These are phyloP conservation scores for Bradypodion pumilum DNA, from an alignment of 2,797 vertebrate species.

Conservation along the genomic window DNA sequence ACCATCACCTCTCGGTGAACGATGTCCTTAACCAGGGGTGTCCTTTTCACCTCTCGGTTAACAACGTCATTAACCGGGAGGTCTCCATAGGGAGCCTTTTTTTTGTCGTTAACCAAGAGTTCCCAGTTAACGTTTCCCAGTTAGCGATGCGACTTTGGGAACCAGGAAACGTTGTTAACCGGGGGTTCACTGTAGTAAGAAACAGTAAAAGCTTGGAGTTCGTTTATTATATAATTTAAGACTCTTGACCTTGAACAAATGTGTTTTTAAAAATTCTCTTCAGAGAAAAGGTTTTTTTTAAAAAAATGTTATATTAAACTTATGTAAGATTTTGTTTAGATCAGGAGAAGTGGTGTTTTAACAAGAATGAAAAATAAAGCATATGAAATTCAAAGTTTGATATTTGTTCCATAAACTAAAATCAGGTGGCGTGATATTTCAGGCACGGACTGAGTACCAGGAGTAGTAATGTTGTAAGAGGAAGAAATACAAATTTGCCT, in stretches of 20 bases:
- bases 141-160: too few relatives aligned
- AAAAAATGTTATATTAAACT: neutral
- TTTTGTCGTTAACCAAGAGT: too few relatives aligned
- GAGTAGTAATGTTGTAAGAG: neutral
- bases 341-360: neutral
- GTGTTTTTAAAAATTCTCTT: neutral
- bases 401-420: neutral
- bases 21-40: too few relatives aligned
- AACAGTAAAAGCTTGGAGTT: neutral
- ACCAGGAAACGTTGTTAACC: too few relatives aligned
- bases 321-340: neutral
- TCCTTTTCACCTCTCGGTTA: too few relatives aligned
- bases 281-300: constrained; percentile 7
- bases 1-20: too few relatives aligned
- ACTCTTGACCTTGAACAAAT: neutral
- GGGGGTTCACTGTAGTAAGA: too few relatives aligned
- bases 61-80: too few relatives aligned
- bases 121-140: too few relatives aligned
- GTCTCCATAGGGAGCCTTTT: too few relatives aligned
- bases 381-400: neutral
- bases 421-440: neutral
- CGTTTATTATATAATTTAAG: neutral
- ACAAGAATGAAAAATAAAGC: neutral
- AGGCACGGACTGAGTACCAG: neutral
- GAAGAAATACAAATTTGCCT: too few relatives aligned